Evolutionary conservation across 2,113 vertebrate species (phyloP), one percentile per base, ranked within the genome.

Genomic region (Tachysurus fulvidraco): DNA sequence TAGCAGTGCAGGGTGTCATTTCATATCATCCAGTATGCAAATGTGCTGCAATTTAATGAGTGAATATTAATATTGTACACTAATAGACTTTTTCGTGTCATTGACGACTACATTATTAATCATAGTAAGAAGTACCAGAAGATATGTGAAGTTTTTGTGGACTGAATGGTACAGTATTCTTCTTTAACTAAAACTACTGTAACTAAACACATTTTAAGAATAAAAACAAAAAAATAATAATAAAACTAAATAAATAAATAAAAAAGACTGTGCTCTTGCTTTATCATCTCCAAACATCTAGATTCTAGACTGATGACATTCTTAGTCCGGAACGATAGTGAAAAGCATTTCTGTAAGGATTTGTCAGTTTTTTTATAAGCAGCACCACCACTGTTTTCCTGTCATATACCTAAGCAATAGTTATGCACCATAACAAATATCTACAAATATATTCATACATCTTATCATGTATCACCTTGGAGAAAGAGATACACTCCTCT

Each of bases 401-500:
- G 41, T 14, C 21, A 46, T 74, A 16, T 57, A 77, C 12, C 46
- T 14, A 79, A 55, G 30, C 76, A 79, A 79, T 30, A 14, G 46
- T 52, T 52, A 77, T 55, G 25, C 50, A 78, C 21, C 10, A 52
- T 28, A 78, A 54, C 50, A 5, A 76, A 52, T 36, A 30, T 17
- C 44, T 44, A 23, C 36, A 10, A 16, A 14, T 28, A 54, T 17
- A 14, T 54, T 54, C 14, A 79, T 10, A 36, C 36, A 36, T 16
- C 13, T 30, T 50, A 78, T 78, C 77, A 79, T 57, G 50, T 36
- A 57, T 55, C 77, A 79, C 17, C 77, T 55, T 52, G 74, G n/a
- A 79, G 57, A 52, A n/a, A 30, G 77, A 79, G n/a, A 79, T 17
- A 55, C 25, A 79, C 25, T 10, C 13, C 44, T 50, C 50, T 10